These are phyloP conservation scores for Sarcophaga bullata DNA, from an alignment of 1,140 invertebrate species.

Conservation along the genomic window DNA sequence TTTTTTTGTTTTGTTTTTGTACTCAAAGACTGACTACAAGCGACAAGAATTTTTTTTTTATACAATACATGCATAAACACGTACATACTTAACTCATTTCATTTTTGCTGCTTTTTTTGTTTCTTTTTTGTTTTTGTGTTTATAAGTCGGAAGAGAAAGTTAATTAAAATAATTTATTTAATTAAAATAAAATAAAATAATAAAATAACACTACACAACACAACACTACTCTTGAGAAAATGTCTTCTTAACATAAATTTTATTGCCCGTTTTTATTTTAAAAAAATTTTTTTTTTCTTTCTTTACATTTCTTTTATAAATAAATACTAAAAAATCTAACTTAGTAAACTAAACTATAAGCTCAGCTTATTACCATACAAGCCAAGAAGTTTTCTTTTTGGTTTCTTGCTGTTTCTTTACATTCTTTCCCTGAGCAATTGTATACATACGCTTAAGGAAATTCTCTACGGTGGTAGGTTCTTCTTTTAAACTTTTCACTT, in stretches of 20 bases:
- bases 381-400: conserved; percentile 30
- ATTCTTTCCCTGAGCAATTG: neutral
- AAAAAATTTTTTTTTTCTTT: no score
- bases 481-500: conserved; percentile 28
- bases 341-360: neutral
- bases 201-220: neutral
- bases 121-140: neutral
- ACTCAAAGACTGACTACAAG: neutral
- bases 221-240: neutral
- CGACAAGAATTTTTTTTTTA: neutral
- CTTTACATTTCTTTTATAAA: neutral
- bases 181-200: neutral
- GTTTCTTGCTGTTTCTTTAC: conserved; percentile 21
- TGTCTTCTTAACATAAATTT: neutral
- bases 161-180: conserved; percentile 27
- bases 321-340: neutral
- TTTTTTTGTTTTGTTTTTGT: neutral
- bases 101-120: neutral
- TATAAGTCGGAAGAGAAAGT: conserved; percentile 24
- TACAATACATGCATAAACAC: no score
- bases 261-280: neutral
- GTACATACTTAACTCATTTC: no score
- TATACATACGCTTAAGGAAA: conserved; percentile 42
- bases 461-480: conserved; percentile 41
- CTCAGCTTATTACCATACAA: conserved; percentile 25